Evolutionary conservation across 2,113 vertebrate species (phyloP).

Genomic region (Gadus chalcogrammus): DNA sequence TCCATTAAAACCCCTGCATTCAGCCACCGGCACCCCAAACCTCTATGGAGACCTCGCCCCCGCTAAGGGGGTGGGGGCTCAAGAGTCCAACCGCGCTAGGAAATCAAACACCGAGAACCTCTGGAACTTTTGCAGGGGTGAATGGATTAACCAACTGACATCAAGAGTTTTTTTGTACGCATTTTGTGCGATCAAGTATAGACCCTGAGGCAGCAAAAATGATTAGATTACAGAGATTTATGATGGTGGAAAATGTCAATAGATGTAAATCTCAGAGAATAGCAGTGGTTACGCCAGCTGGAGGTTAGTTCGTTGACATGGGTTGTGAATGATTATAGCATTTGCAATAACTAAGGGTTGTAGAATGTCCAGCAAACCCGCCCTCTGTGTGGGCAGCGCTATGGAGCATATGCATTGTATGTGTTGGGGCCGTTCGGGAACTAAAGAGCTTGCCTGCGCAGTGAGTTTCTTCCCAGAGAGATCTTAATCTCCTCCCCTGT

Average conservation of each 20-base stretch:
- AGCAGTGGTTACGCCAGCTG: conserved; percentile 10
- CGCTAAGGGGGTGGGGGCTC: too few relatives aligned
- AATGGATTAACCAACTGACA: conserved; percentile 21
- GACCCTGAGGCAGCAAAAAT: conserved; percentile 16
- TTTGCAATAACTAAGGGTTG: background rate
- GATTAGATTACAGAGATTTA: conserved; percentile 32
- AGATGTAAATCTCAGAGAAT: conserved; percentile 8
- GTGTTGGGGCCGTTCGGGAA: background rate
- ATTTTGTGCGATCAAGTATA: conserved; percentile 24
- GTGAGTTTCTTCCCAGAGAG: conserved; percentile 27
- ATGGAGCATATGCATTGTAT: background rate
- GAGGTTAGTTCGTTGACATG: conserved; percentile 8
- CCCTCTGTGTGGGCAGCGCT: background rate
- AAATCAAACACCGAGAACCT: background rate
- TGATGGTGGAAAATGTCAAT: conserved; percentile 32
- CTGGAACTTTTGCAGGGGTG: conserved; percentile 5
- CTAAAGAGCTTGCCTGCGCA: background rate
- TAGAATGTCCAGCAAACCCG: background rate
- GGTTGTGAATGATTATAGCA: conserved; percentile 16
- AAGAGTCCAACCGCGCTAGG: too few relatives aligned
- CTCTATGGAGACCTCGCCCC: background rate
- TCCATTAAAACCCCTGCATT: background rate
- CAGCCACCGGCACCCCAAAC: background rate
- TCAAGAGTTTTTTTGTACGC: conserved; percentile 30
- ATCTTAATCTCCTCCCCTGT: conserved; percentile 7